phyloP scores from a whole-genome alignment of 92 coral and sea anemone genomes.

The Parazoanthus atlanticus region DNA sequence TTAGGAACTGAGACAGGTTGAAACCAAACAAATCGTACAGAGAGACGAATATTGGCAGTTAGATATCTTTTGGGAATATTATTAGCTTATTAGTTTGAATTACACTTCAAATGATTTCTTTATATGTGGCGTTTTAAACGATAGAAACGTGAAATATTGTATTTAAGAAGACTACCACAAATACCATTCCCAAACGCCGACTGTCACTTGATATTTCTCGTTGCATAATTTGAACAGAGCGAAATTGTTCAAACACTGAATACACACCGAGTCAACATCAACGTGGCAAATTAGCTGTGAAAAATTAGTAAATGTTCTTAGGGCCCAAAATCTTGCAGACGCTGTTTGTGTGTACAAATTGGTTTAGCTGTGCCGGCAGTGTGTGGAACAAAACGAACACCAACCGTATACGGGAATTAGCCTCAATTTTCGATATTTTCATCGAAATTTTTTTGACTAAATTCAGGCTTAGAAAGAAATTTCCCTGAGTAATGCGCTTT shows the following conservation, averaged over 20 bases:
- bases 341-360: no score
- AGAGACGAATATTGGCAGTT: no score
- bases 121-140: background rate
- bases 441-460: no score
- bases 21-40: no score
- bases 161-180: background rate
- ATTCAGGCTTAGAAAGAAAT: no score
- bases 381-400: background rate
- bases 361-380: background rate
- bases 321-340: background rate
- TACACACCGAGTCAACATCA: background rate
- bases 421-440: no score
- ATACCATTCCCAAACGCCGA: background rate
- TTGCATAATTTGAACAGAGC: background rate
- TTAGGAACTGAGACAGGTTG: no score
- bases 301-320: background rate
- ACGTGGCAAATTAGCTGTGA: constrained; percentile 11
- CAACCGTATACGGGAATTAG: background rate
- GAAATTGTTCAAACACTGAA: constrained; percentile 1
- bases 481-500: no score
- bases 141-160: background rate
- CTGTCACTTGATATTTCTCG: background rate
- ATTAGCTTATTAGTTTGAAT: no score
- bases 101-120: no score
- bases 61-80: no score